Base-by-base conservation (phyloP, 2,113 vertebrate species). In the Istiophorus platypterus region DNA sequence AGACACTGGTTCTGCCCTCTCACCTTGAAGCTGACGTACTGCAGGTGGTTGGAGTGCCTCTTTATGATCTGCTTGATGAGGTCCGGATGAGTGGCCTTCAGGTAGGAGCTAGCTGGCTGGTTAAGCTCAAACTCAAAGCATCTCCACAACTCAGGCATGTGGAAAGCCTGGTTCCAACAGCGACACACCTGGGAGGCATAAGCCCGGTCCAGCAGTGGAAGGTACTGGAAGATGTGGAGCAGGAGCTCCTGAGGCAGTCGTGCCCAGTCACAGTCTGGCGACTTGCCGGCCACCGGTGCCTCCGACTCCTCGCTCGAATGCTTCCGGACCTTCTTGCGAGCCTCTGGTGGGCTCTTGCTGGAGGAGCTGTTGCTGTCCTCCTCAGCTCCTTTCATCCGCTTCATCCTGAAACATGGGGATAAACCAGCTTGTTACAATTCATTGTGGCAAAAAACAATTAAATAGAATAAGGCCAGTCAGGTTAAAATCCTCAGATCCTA, bases 11-110 rank as follows among this genome's bases (percentile, higher is more conserved):
- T 18, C 4, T 18, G 10, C 34, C 3, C 0, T 18, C 88, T 89
- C 91, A 99, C 98, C 97, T 99, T 99, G 94, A 99, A 99, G 94
- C 98, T 99, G 92, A 99, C 98, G 68, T 99, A 99, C 69, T 99
- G 98, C 69, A 99, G 93, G 90, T 99, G 98, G 81, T 97, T 98
- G 84, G 98, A 98, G 95, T 99, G 98, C 82, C 95, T 96, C 92
- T 97, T 98, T 82, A 99, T 98, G 86, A 99, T 99, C 87, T 99
- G 98, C 90, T 99, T 99, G 88, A 99, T 99, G 27, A 99, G 95
- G 64, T 99, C 98, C 2, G 98, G 98, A 88, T 99, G 98, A 0
- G 98, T 99, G 79, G 98, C 98, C 89, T 97, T 98, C 86, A 99
- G 91, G 84, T 98, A 99, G 8, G 98, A 99, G 7, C 97, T 99